Evolutionary conservation across 2,888 invertebrate species (phyloP), one percentile per base, ranked within the genome.

Genomic region (Coenonympha glycerion): DNA sequence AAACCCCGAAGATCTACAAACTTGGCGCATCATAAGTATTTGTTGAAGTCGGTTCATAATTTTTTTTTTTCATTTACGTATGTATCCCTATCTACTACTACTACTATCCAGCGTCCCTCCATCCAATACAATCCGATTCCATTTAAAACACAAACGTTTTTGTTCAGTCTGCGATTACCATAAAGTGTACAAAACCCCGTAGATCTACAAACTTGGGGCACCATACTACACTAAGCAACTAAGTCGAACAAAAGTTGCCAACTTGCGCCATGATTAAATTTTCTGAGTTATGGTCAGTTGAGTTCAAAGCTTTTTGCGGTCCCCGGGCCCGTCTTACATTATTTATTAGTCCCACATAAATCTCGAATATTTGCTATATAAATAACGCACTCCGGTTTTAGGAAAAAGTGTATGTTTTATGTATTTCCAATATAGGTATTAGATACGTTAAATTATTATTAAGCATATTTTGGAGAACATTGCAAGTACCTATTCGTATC

Each of bases 231-330:
- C 48, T 30, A 42, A 30, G 33, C 28, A 49, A 47, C 46, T 42
- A 44, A 53, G 53, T 53, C 37, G 18, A 16, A 45, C 22, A 18
- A 22, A 9, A 45, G 33, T 34, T 45, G 16, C 61, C 60, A 70
- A 74, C 64, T 73, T 72, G 61, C 61, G 60, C 61, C 59, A 76
- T 79, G 77, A 79, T 82, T 81, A 78, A 78, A 81, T 80, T 79
- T 73, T 63, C 64, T 73, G 75, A 80, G 71, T 79, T 79, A 79
- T 73, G 71, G 75, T 72, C 70, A 71, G 64, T 61, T 61, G 64
- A 71, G 68, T 71, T 73, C 62, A 62, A 62, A 62, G 66, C 65
- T 75, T 78, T 78, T 76, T 77, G 67, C 65, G 65, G 66, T 59
- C 61, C 60, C 63, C 61, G 58, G 46, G 58, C 41, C 58, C 58